Evolutionary conservation across 2,888 invertebrate species (phyloP), one percentile per base, ranked within the genome.

Genomic region (Agrochola lota): DNA sequence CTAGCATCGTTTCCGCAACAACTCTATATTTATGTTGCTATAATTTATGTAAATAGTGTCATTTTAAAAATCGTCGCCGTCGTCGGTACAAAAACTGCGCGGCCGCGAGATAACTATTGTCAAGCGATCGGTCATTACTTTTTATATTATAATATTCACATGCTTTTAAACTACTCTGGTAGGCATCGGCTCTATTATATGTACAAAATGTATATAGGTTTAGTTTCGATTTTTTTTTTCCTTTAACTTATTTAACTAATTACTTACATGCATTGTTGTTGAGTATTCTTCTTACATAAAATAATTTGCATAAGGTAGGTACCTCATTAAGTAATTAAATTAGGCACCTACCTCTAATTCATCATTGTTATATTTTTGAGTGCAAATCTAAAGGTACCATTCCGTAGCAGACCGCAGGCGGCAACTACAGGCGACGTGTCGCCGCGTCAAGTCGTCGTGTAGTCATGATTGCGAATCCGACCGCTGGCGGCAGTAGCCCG

Each of bases 71-170:
- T 75, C 12, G 68, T 43, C 43, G 40, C 40, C 1, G 1, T 43
- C 9, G 40, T 59, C 52, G 1, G 49, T 49, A 69, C 30, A 73
- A 75, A 81, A 78, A 49, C 35, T 30, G 30, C 52, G 52, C 35
- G 62, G 57, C 20, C 62, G 63, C n/a, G 49, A 73, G 84, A 78
- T 81, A 68, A 81, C 84, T 64, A 84, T 84, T 81, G 81, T 84
- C 57, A 62, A 78, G 52, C 30, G 67, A 84, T 84, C 78, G 49
- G 40, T 20, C 70, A 71, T 78, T 78, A 69, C 60, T 40, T 43
- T 76, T 74, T 64, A 35, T 68, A 66, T 72, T 67, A 30, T 68
- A 66, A 52, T 70, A 69, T 71, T 77, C 67, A 52, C 46, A n/a
- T 69, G 40, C 17, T 74, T 81, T 43, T 71, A 55, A 49, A 71